A percentile compares a stretch with the other conserved stretches of the same genome.
Evolutionary conservation across 2,797 vertebrate genomes (phyloP).

Genomic region (Myioborus miniatus): DNA sequence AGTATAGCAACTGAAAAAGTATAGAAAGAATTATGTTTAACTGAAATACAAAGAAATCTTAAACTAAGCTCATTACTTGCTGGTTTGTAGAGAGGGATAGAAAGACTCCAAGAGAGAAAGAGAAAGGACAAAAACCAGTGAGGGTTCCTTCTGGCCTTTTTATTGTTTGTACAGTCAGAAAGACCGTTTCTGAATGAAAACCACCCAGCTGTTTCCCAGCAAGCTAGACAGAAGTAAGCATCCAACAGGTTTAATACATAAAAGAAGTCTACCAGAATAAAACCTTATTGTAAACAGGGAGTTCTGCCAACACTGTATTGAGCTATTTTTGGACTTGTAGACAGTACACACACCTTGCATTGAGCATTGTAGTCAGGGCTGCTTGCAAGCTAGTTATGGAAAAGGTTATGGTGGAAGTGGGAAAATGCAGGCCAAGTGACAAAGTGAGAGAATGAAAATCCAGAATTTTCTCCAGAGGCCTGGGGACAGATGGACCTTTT

Average conservation of each 20-base stretch:
- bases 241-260: neutral
- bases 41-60: constrained; percentile 10
- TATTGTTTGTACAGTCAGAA: neutral
- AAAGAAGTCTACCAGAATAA: neutral
- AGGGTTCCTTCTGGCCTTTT: constrained; percentile 16
- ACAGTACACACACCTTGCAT: neutral
- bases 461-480: neutral
- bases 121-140: neutral
- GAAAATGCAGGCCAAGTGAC: neutral
- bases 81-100: neutral
- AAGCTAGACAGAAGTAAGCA: neutral
- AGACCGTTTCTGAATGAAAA: constrained; percentile 2
- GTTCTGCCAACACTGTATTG: neutral
- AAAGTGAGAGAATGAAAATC: neutral
- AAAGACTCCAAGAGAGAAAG: constrained; percentile 12
- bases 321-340: neutral
- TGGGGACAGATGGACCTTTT: neutral
- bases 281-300: neutral
- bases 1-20: neutral
- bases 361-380: neutral
- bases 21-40: neutral
- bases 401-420: neutral
- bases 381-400: neutral
- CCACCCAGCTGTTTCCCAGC: constrained; percentile 25
- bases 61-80: neutral